Conservation (phyloP, 2,113 vertebrate species). For the Sorex araneus region DNA sequence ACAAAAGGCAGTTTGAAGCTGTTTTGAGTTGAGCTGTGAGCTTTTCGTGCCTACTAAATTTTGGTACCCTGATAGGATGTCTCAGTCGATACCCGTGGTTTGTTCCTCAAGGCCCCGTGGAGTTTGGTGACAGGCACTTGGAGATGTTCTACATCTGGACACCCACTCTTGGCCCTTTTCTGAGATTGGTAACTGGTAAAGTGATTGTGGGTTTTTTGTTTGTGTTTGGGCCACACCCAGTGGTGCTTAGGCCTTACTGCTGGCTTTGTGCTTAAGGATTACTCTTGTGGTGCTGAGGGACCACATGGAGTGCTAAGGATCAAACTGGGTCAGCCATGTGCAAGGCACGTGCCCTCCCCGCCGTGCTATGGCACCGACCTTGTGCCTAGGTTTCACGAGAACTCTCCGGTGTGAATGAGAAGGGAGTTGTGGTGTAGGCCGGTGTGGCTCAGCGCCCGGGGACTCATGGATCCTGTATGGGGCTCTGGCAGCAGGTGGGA, state of each 20-base stretch:
- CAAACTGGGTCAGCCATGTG: too few relatives aligned
- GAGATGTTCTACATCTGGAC: background rate
- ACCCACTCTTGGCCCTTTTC: background rate
- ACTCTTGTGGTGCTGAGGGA: too few relatives aligned
- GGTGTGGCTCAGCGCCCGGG: constrained; percentile 44
- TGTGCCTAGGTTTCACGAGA: background rate
- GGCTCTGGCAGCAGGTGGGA: constrained; percentile 26
- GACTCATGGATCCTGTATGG: background rate
- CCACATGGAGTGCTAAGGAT: too few relatives aligned
- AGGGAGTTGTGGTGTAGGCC: background rate
- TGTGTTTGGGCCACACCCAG: too few relatives aligned
- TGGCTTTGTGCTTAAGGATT: too few relatives aligned
- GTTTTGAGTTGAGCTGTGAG: background rate
- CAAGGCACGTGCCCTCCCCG: too few relatives aligned
- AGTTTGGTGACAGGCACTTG: background rate
- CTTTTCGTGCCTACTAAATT: background rate
- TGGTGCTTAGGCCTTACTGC: too few relatives aligned
- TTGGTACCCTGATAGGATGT: background rate
- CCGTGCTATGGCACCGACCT: too few relatives aligned
- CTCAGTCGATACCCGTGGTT: background rate
- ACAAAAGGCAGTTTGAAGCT: background rate
- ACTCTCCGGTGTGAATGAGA: constrained; percentile 35
- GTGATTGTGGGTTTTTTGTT: background rate
- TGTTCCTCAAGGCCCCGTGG: background rate
- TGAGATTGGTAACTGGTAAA: background rate